Conservation (phyloP, 2,888 invertebrate species). For the Morinoia aosen region DNA sequence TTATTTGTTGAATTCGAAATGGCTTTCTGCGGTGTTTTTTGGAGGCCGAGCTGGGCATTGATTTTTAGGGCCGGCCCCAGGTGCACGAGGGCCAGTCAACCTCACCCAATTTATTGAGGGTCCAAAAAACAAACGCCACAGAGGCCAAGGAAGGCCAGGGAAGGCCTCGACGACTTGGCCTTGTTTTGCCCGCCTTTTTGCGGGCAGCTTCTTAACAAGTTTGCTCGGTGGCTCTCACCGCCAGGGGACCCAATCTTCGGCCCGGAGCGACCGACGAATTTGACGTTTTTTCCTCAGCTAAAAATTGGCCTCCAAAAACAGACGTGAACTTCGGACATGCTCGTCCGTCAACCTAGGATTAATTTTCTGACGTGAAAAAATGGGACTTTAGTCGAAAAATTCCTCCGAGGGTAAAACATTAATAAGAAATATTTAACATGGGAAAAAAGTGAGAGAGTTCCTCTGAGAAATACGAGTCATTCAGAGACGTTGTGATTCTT, state of each 20-base stretch:
- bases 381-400: background rate
- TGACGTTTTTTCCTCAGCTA: background rate
- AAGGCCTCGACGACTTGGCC: constrained; percentile 1
- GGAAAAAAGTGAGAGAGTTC: background rate
- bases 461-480: background rate
- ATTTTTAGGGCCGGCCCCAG: background rate
- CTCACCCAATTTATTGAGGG: constrained; percentile 30
- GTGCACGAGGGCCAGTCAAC: background rate
- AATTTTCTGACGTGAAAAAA: background rate
- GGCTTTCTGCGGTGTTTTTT: background rate
- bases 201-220: constrained; percentile 10
- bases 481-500: background rate
- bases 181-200: constrained; percentile 3
- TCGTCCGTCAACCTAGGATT: constrained; percentile 12
- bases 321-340: background rate
- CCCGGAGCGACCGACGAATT: constrained; percentile 7
- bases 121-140: constrained; percentile 8
- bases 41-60: background rate
- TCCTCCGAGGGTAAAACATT: background rate
- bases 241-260: constrained; percentile 10
- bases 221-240: constrained; percentile 4
- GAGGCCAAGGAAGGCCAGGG: background rate
- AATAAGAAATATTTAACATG: background rate
- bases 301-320: constrained; percentile 9
- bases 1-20: background rate